Evolutionary conservation across 1,140 invertebrate species (phyloP).

Genomic region (Trachymyrmex cornetzi): DNA sequence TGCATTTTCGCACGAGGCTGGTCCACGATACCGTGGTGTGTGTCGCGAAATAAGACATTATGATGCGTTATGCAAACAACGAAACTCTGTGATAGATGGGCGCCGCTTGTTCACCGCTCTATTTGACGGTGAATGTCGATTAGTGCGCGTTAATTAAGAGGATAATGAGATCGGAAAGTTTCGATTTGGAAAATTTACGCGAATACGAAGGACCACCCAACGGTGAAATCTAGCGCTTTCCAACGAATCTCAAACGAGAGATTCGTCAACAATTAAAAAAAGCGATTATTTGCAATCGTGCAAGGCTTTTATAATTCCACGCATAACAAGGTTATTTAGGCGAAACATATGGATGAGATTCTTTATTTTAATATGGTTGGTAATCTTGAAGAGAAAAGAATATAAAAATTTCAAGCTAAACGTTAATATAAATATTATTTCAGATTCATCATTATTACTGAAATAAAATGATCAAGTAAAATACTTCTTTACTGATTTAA

Average conservation of each 20-base stretch:
- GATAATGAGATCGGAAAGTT: constrained; percentile 38
- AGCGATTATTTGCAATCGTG: background rate
- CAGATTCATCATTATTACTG: constrained; percentile 8
- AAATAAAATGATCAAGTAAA: background rate
- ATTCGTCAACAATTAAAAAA: background rate
- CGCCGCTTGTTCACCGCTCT: background rate
- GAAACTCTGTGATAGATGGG: constrained; percentile 1
- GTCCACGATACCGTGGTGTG: background rate
- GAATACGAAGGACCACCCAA: background rate
- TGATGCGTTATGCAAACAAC: constrained; percentile 24
- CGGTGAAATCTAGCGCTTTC: constrained; percentile 15
- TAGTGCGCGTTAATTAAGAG: constrained; percentile 9
- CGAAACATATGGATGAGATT: background rate
- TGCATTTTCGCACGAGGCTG: background rate
- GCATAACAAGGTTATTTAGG: background rate
- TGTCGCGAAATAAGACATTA: background rate
- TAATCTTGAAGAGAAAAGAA: background rate
- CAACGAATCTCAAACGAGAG: background rate
- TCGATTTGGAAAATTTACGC: constrained; percentile 8
- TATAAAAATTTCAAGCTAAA: background rate
- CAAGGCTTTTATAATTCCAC: background rate
- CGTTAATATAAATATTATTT: constrained; percentile 17
- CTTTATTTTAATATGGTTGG: background rate
- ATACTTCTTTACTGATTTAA: constrained; percentile 24
- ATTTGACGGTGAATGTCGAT: background rate